These are phyloP conservation scores for Coregonus ussuriensis DNA, from an alignment of 2,797 vertebrate genomes.

Conservation along the genomic window DNA sequence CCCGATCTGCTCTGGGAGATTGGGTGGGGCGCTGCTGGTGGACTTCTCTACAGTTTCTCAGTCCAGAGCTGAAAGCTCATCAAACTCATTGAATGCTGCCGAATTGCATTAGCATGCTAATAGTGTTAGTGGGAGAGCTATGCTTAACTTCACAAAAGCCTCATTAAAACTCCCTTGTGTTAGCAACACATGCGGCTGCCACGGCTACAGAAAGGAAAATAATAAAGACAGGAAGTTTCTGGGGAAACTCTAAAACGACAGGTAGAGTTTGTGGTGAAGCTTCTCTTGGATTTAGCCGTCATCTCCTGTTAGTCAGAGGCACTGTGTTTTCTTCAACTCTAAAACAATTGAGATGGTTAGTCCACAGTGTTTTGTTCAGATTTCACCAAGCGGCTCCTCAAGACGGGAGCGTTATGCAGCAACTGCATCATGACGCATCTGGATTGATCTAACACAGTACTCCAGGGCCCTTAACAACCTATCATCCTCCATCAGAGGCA, in stretches of 20 bases:
- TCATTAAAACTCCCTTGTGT: slow-evolving; percentile 28
- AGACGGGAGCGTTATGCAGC: not conserved
- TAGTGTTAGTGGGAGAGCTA: slow-evolving; percentile 34
- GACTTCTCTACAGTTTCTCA: slow-evolving; percentile 23
- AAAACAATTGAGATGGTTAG: slow-evolving; percentile 21
- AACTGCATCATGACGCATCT: not conserved
- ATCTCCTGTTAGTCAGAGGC: slow-evolving; percentile 27
- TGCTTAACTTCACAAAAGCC: slow-evolving; percentile 27
- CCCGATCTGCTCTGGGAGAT: slow-evolving; percentile 32
- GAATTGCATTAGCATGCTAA: slow-evolving; percentile 42
- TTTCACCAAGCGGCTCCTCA: slow-evolving; percentile 25
- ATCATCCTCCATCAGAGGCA: not conserved
- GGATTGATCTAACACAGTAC: not conserved
- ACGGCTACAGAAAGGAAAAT: not conserved
- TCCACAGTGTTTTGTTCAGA: slow-evolving; percentile 27
- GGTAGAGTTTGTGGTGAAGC: slow-evolving; percentile 21
- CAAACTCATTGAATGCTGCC: slow-evolving; percentile 20
- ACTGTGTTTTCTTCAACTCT: slow-evolving; percentile 29
- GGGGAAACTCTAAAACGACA: not conserved
- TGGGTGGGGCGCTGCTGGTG: slow-evolving; percentile 9
- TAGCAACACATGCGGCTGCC: slow-evolving; percentile 8
- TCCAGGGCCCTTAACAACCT: slow-evolving; percentile 10
- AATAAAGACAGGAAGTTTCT: slow-evolving; percentile 5
- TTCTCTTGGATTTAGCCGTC: slow-evolving; percentile 40
- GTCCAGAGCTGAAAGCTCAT: slow-evolving; percentile 13